Conservation (phyloP, 2,113 vertebrate genomes). For the Myotis lucifugus region DNA sequence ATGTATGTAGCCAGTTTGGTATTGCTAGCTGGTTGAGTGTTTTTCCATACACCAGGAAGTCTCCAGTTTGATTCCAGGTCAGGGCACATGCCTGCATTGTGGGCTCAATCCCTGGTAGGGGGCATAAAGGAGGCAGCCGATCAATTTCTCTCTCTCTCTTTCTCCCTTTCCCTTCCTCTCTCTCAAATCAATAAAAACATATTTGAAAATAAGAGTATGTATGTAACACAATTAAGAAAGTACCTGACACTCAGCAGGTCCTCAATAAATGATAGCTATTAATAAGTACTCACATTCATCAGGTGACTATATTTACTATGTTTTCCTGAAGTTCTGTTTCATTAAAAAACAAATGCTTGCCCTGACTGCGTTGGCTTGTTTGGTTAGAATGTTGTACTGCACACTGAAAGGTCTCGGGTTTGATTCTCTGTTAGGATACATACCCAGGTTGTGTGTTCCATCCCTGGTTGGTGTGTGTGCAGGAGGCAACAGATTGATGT, state of each 20-base stretch:
- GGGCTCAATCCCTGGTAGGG: no score
- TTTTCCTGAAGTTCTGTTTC: background rate
- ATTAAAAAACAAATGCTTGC: constrained; percentile 9
- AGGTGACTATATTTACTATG: background rate
- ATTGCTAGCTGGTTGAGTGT: no score
- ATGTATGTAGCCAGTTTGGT: background rate
- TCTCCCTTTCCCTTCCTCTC: no score
- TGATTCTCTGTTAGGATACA: background rate
- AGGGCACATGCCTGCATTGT: no score
- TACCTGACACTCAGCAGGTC: background rate
- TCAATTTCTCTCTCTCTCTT: no score
- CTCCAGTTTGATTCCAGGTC: no score
- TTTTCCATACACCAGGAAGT: no score
- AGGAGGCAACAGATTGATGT: background rate
- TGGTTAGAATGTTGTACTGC: background rate
- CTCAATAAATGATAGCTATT: constrained; percentile 9
- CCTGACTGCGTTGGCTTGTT: background rate
- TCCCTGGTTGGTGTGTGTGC: background rate
- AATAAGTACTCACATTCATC: constrained; percentile 7
- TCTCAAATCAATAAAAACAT: no score
- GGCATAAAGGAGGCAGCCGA: no score
- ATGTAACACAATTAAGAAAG: background rate
- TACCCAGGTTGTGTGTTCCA: background rate
- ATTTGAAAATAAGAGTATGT: background rate
- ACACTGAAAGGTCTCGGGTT: background rate